Conservation (phyloP, 2,888 invertebrate genomes). For the Dryococelus australis region DNA sequence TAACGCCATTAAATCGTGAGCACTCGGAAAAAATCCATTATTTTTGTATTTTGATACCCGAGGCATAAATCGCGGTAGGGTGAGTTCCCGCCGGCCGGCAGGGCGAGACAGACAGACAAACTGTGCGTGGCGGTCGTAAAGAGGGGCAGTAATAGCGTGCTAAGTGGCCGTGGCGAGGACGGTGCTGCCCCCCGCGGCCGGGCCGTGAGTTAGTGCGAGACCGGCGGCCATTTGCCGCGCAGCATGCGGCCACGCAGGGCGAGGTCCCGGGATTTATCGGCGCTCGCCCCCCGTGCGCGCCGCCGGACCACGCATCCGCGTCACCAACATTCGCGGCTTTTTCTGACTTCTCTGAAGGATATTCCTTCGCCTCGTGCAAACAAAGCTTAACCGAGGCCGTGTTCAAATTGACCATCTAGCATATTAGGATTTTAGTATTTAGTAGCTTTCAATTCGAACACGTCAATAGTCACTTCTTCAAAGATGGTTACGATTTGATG, state of each 20-base stretch:
- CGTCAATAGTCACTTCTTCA: too few species aligned
- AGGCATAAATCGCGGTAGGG: neutral
- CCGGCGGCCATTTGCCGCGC: constrained; percentile 16
- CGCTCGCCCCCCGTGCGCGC: too few species aligned
- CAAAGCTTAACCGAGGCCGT: too few species aligned
- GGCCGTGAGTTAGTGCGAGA: neutral
- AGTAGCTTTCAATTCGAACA: too few species aligned
- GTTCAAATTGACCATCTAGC: too few species aligned
- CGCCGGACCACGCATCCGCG: too few species aligned
- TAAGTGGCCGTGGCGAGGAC: constrained; percentile 16
- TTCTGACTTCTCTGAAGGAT: too few species aligned
- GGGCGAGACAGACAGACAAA: constrained; percentile 2
- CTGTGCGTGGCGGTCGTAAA: constrained; percentile 8
- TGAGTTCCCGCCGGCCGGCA: neutral
- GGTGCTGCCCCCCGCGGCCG: constrained; percentile 11
- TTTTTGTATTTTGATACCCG: neutral
- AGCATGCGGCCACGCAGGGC: neutral
- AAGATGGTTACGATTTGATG: too few species aligned
- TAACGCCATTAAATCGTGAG: neutral
- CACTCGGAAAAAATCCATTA: neutral
- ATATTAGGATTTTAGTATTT: too few species aligned
- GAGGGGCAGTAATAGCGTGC: constrained; percentile 16
- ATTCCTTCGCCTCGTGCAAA: too few species aligned
- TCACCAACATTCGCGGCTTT: too few species aligned
- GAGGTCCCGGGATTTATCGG: too few species aligned